Conservation (phyloP, 2,888 invertebrate genomes). For the Xestobium rufovillosum region DNA sequence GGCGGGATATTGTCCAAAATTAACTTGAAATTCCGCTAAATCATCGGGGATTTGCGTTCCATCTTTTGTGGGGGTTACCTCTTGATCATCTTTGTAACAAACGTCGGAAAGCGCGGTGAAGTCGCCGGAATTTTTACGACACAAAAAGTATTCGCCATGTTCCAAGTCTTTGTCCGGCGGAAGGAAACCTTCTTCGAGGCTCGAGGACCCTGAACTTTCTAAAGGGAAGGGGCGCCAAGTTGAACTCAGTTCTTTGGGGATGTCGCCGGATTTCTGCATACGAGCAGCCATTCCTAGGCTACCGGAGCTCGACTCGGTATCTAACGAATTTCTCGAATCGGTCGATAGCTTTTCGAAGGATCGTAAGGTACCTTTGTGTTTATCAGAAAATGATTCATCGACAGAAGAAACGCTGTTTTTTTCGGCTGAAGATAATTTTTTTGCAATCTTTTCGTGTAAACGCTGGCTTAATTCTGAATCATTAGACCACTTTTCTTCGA, state of each 20-base stretch:
- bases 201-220: constrained; percentile 79
- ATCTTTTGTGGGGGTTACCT: constrained; percentile 50
- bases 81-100: constrained; percentile 42
- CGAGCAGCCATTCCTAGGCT: constrained; percentile 64
- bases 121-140: constrained; percentile 36
- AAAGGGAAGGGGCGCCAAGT: constrained; percentile 79
- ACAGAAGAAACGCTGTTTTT: constrained; percentile 38
- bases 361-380: constrained; percentile 30
- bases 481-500: constrained; percentile 44
- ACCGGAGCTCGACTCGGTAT: constrained; percentile 69
- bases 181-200: constrained; percentile 76
- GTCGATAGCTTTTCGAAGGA: constrained; percentile 44
- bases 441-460: constrained; percentile 39
- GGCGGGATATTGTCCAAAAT: constrained; percentile 61
- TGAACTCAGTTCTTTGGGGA: constrained; percentile 61
- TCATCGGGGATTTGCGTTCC: constrained; percentile 69
- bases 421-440: constrained; percentile 40
- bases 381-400: constrained; percentile 37
- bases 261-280: constrained; percentile 48
- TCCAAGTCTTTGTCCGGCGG: constrained; percentile 63
- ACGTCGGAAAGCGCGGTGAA: constrained; percentile 35
- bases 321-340: constrained; percentile 64
- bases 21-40: constrained; percentile 65
- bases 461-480: constrained; percentile 41
- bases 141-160: constrained; percentile 40